Evolutionary conservation across 2,797 vertebrate genomes (phyloP).

Genomic region (Poecilia gillii): DNA sequence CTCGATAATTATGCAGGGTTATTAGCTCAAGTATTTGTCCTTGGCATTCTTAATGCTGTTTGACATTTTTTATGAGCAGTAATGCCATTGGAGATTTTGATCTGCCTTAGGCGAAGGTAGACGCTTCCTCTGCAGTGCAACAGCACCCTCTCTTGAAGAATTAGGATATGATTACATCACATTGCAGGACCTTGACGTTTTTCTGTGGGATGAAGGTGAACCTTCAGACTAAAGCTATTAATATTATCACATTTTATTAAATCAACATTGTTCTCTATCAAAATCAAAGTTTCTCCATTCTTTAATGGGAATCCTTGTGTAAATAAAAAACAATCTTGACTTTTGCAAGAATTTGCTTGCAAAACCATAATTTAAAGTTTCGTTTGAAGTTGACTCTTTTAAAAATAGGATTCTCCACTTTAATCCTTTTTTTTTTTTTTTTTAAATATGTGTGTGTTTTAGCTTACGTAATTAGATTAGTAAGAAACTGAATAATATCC

Average conservation of each 20-base stretch:
- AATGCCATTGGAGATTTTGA: conserved; percentile 73
- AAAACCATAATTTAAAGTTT: too few species aligned
- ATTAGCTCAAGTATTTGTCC: conserved; percentile 83
- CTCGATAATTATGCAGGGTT: conserved; percentile 79
- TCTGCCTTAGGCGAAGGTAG: conserved; percentile 42
- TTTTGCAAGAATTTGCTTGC: too few species aligned
- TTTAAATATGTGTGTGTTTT: conserved; percentile 1
- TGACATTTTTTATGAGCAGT: conserved; percentile 80
- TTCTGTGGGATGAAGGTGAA: not conserved
- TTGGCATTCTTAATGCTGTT: conserved; percentile 78
- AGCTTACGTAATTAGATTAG: not conserved
- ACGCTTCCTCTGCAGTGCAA: conserved; percentile 67
- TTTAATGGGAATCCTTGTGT: not conserved
- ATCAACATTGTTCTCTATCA: not conserved
- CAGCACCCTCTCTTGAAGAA: conserved; percentile 79
- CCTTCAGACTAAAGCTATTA: not conserved
- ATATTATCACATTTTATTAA: not conserved
- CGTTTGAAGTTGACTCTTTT: not conserved
- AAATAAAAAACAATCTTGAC: too few species aligned
- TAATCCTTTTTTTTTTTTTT: not conserved
- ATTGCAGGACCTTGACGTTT: conserved; percentile 2
- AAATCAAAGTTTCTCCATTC: not conserved
- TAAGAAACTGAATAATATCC: not conserved
- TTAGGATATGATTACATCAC: conserved; percentile 50
- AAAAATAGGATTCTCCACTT: not conserved